A percentile compares a stretch with the other conserved stretches of the same genome.
phyloP scores from a whole-genome alignment of 1,140 invertebrate species.

The Bombus fervidus region DNA sequence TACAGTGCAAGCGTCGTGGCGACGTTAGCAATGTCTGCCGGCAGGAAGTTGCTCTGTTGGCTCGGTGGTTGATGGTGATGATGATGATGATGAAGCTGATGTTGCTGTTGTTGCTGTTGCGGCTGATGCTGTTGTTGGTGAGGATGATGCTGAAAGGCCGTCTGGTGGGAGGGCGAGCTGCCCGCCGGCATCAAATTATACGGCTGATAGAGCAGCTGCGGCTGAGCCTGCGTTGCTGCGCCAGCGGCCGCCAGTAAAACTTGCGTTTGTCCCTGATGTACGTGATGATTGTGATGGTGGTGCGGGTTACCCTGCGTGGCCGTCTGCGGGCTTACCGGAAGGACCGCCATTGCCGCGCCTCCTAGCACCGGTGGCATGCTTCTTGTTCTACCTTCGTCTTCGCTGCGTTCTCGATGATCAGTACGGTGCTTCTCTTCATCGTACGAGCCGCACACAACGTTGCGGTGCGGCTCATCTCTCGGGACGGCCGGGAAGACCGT shows the following conservation, averaged over 20 bases:
- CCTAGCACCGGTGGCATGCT: slow-evolving; percentile 82
- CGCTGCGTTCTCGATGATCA: slow-evolving; percentile 34
- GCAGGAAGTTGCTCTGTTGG: slow-evolving; percentile 63
- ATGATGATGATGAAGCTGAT: slow-evolving; percentile 48
- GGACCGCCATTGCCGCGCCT: slow-evolving; percentile 81
- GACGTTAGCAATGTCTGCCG: slow-evolving; percentile 57
- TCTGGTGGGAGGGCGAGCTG: slow-evolving; percentile 67
- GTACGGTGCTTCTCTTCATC: slow-evolving; percentile 47
- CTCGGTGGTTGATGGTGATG: slow-evolving; percentile 67
- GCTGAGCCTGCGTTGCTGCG: slow-evolving; percentile 66
- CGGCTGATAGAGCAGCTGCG: slow-evolving; percentile 78
- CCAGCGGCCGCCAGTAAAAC: slow-evolving; percentile 66
- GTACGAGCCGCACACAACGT: slow-evolving; percentile 44
- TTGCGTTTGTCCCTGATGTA: slow-evolving; percentile 74
- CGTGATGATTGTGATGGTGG: slow-evolving; percentile 67
- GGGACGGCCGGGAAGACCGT: slow-evolving; percentile 36
- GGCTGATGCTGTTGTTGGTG: slow-evolving; percentile 55
- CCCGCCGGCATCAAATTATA: slow-evolving; percentile 74
- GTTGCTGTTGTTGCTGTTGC: slow-evolving; percentile 42
- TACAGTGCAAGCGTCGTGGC: slow-evolving; percentile 68
- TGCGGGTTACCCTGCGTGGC: slow-evolving; percentile 79
- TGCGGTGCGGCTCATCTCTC: slow-evolving; percentile 56
- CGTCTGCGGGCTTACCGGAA: slow-evolving; percentile 82
- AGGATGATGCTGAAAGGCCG: slow-evolving; percentile 64
- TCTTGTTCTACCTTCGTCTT: slow-evolving; percentile 34